phyloP scores from a whole-genome alignment of 2,888 invertebrate genomes.

The Ornithoptera priamus region DNA sequence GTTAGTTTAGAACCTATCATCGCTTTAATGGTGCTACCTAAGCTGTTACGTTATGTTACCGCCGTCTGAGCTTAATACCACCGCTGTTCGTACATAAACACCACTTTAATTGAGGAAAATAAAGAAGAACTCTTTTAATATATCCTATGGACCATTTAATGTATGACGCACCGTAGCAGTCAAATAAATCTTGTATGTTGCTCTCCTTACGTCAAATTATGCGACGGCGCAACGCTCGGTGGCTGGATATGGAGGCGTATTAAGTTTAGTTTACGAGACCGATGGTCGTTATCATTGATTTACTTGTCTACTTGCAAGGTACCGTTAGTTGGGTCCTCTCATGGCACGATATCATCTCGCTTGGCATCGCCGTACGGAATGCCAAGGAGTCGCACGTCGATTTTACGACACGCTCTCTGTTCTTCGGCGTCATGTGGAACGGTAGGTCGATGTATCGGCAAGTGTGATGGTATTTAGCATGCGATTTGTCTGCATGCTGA shows the following conservation, averaged over 20 bases:
- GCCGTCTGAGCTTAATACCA: too few species aligned
- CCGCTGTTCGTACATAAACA: too few species aligned
- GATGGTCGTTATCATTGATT: constrained; percentile 28
- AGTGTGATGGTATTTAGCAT: constrained; percentile 11
- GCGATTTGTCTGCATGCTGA: neutral
- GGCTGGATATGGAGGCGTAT: constrained; percentile 9
- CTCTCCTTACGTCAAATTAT: constrained; percentile 14
- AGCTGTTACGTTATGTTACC: too few species aligned
- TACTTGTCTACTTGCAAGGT: constrained; percentile 21
- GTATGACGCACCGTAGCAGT: too few species aligned
- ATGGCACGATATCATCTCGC: constrained; percentile 23
- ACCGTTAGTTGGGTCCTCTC: constrained; percentile 25
- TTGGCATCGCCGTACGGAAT: constrained; percentile 18
- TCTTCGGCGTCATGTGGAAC: neutral
- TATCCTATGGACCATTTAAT: neutral
- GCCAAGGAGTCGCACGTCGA: constrained; percentile 20
- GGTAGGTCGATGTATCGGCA: constrained; percentile 11
- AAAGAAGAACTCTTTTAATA: neutral
- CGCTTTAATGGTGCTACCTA: too few species aligned
- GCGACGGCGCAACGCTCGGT: neutral
- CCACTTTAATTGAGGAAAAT: too few species aligned
- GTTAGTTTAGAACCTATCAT: too few species aligned
- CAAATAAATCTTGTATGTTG: constrained; percentile 5
- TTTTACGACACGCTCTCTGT: constrained; percentile 12
- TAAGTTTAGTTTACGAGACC: constrained; percentile 20